Evolutionary conservation across 1,140 invertebrate species (phyloP).

Genomic region (Agrilus planipennis): DNA sequence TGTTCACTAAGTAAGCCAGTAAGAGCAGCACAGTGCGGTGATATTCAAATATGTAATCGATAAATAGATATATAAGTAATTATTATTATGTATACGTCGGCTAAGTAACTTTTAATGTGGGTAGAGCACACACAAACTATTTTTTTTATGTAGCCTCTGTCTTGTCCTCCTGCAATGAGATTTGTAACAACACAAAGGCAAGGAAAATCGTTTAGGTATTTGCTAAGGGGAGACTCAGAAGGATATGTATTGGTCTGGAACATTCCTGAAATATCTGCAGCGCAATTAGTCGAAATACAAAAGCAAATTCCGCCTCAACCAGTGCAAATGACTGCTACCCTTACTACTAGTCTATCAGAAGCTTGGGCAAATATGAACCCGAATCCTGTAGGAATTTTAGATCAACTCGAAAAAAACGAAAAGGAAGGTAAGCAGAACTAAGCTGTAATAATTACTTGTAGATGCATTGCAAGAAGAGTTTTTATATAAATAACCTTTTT

Average conservation of each 20-base stretch:
- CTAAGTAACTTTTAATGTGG: too few relatives aligned
- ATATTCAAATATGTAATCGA: too few relatives aligned
- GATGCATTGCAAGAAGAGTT: too few relatives aligned
- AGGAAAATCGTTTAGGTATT: conserved; percentile 50
- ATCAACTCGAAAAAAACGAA: conserved; percentile 59
- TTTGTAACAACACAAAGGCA: conserved; percentile 53
- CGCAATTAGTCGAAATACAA: conserved; percentile 53
- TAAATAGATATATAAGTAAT: too few relatives aligned
- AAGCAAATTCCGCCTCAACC: conserved; percentile 27
- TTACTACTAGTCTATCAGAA: conserved; percentile 65
- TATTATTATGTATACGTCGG: too few relatives aligned
- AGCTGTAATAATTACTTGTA: too few relatives aligned
- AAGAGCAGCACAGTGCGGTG: too few relatives aligned
- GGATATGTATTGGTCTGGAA: conserved; percentile 79
- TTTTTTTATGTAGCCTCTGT: too few relatives aligned
- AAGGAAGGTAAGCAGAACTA: conserved; percentile 15
- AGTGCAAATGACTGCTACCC: conserved; percentile 49
- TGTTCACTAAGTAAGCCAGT: too few relatives aligned
- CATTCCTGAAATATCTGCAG: conserved; percentile 65
- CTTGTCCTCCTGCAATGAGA: conserved; percentile 81
- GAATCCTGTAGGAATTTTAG: conserved; percentile 78
- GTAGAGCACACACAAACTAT: too few relatives aligned
- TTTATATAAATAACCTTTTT: too few relatives aligned
- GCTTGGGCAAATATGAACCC: conserved; percentile 81
- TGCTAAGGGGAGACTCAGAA: conserved; percentile 82